These are phyloP conservation scores for Lineus longissimus DNA, from an alignment of 1,140 invertebrate genomes.

Conservation along the genomic window DNA sequence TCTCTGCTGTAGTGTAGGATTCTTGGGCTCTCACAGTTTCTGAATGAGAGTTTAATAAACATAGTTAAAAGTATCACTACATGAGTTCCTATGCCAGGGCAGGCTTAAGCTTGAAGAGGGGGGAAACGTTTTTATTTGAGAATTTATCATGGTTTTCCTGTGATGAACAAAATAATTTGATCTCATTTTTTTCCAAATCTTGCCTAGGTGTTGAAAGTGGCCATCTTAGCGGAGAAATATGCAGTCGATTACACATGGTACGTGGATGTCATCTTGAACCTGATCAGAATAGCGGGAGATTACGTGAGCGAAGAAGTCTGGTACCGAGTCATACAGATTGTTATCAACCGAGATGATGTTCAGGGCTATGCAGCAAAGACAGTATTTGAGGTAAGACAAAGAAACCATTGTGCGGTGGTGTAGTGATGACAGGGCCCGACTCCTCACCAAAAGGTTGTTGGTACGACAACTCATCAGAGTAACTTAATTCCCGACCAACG, in stretches of 20 bases:
- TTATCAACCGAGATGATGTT: slow-evolving; percentile 98
- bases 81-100: no score
- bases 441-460: background rate
- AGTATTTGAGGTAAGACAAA: slow-evolving; percentile 83
- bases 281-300: slow-evolving; percentile 99
- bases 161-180: no score
- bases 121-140: no score
- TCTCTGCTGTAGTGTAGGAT: no score
- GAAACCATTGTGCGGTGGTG: no score
- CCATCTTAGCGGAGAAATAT: slow-evolving; percentile 99
- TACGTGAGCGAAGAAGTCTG: slow-evolving; percentile 92
- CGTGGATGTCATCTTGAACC: slow-evolving; percentile 98
- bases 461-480: no score
- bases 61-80: no score
- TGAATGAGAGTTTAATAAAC: no score
- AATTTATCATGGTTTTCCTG: no score
- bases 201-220: slow-evolving; percentile 85
- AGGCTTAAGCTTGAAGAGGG: no score
- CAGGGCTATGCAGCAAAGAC: slow-evolving; percentile 98
- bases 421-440: background rate
- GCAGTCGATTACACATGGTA: slow-evolving; percentile 99
- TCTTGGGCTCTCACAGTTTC: no score
- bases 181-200: slow-evolving; percentile 6
- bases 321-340: slow-evolving; percentile 99
- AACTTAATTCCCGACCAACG: no score